phyloP scores from a whole-genome alignment of 2,888 invertebrate genomes.

The Phytoseiulus persimilis region DNA sequence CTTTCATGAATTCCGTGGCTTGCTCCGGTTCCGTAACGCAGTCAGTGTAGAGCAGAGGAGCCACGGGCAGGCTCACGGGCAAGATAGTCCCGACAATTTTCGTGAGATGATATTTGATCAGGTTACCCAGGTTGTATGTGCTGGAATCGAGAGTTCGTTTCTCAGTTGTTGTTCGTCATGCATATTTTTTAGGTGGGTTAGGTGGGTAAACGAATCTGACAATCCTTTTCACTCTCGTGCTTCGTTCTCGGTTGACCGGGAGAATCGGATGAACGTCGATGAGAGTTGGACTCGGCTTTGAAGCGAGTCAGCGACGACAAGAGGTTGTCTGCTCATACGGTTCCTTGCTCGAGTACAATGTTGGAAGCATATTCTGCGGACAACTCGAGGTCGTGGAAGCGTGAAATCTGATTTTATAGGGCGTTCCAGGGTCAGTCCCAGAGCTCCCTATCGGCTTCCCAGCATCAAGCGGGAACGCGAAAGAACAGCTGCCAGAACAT shows the following conservation, averaged over 20 bases:
- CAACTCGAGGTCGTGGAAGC: no score
- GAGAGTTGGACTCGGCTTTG: background rate
- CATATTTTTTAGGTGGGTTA: no score
- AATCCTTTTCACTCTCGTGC: no score
- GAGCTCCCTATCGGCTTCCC: no score
- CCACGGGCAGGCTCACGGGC: background rate
- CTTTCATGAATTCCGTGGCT: background rate
- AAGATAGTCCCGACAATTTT: background rate
- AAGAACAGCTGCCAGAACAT: no score
- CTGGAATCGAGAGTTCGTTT: background rate
- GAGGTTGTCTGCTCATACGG: background rate
- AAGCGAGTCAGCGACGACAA: background rate
- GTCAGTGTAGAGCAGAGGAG: background rate
- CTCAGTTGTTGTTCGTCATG: background rate
- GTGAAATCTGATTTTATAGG: no score
- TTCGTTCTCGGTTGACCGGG: no score
- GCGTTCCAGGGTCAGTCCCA: no score
- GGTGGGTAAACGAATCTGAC: no score
- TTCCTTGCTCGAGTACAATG: background rate
- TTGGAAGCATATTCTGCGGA: background rate
- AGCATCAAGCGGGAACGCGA: no score
- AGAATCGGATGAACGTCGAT: no score
- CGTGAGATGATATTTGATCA: background rate
- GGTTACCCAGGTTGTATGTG: background rate
- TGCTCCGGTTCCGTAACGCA: constrained; percentile 19